These are phyloP conservation scores for Thymelicus lineola DNA, from an alignment of 2,888 invertebrate genomes.

Conservation along the genomic window DNA sequence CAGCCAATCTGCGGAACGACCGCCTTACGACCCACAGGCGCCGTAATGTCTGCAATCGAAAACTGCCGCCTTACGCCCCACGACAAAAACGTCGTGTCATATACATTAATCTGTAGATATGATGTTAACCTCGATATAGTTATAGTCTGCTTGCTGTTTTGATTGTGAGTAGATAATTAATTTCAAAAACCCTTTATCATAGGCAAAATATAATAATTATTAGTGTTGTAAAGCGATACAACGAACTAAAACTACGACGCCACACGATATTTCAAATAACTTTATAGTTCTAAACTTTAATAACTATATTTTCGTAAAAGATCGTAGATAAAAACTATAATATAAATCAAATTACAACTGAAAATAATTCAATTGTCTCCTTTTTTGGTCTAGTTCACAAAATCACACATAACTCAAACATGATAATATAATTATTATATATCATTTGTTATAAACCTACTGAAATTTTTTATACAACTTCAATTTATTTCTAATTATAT, in stretches of 20 bases:
- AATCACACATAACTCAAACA: conserved; percentile 25
- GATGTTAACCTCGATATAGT: background rate
- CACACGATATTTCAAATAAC: too few relatives aligned
- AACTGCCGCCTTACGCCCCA: conserved; percentile 45
- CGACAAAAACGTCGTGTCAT: conserved; percentile 49
- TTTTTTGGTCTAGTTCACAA: conserved; percentile 30
- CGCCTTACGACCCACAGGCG: conserved; percentile 49
- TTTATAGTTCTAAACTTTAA: background rate
- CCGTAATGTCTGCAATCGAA: conserved; percentile 56
- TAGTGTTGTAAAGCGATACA: too few relatives aligned
- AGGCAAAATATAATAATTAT: too few relatives aligned
- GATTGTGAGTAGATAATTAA: too few relatives aligned
- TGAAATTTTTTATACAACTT: conserved; percentile 2
- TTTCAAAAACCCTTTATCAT: too few relatives aligned
- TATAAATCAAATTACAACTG: conserved; percentile 17
- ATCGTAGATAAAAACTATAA: conserved; percentile 3
- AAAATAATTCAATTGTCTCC: conserved; percentile 15
- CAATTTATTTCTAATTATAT: conserved; percentile 11
- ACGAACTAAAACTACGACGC: too few relatives aligned
- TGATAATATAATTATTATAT: conserved; percentile 7
- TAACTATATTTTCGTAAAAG: background rate
- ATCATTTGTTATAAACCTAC: conserved; percentile 7
- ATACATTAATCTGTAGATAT: background rate
- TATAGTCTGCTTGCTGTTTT: background rate
- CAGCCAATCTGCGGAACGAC: conserved; percentile 44